These are phyloP conservation scores for Caenorhabditis becei DNA, from an alignment of 2,888 invertebrate genomes.

Conservation along the genomic window DNA sequence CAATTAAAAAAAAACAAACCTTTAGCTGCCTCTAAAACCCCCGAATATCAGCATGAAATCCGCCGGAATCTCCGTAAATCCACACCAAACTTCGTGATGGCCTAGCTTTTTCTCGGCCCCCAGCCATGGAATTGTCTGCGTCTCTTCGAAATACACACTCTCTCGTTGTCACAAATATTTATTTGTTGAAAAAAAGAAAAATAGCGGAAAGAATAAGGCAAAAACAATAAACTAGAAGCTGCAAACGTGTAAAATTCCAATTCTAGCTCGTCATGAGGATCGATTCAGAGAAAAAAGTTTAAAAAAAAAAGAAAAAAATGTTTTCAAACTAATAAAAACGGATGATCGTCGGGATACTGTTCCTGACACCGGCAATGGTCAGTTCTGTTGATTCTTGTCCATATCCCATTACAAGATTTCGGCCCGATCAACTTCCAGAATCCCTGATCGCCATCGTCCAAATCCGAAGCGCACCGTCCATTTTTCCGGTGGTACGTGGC, in stretches of 20 bases:
- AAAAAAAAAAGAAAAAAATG: background rate
- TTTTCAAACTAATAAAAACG: constrained; percentile 68
- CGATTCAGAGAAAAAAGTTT: background rate
- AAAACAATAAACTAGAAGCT: background rate
- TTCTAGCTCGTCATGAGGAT: constrained; percentile 16
- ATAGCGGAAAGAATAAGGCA: background rate
- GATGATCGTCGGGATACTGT: constrained; percentile 58
- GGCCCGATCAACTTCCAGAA: constrained; percentile 81
- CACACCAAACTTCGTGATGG: background rate
- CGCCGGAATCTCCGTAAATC: background rate
- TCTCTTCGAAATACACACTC: constrained; percentile 9
- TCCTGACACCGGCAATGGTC: constrained; percentile 72
- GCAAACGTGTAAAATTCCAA: constrained; percentile 13
- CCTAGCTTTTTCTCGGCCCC: background rate
- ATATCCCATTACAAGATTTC: constrained; percentile 78
- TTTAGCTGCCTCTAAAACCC: background rate
- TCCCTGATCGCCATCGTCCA: constrained; percentile 78
- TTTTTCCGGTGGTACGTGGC: constrained; percentile 76
- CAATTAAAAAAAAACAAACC: background rate
- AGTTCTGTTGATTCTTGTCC: constrained; percentile 70
- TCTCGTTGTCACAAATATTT: background rate
- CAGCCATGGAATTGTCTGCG: background rate
- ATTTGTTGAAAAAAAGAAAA: no score
- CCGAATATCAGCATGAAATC: background rate
- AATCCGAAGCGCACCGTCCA: constrained; percentile 74